A percentile compares a stretch with the other conserved stretches of the same genome.
phyloP scores from a whole-genome alignment of 2,797 vertebrate genomes.

The Chaenodraco wilsoni region DNA sequence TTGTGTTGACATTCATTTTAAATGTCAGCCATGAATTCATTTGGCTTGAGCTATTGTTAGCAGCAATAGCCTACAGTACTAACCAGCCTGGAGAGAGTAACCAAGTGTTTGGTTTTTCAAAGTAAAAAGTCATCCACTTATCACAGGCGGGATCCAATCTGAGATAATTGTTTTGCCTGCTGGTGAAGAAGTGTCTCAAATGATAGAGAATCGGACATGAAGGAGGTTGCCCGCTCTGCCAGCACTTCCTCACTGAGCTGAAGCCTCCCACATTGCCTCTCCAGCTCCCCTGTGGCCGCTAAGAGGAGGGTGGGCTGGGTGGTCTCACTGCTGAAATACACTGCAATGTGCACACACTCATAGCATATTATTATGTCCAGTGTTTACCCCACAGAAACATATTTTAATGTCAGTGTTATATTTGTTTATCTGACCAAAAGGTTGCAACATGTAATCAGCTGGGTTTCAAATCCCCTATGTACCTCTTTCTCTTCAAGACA shows the following conservation, averaged over 20 bases:
- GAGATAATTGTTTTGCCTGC: slow-evolving; percentile 6
- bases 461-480: background rate
- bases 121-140: slow-evolving; percentile 36
- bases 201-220: slow-evolving; percentile 25
- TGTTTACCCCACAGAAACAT: background rate
- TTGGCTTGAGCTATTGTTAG: background rate
- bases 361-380: slow-evolving; percentile 1
- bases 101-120: slow-evolving; percentile 14
- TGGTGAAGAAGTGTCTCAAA: slow-evolving; percentile 29
- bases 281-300: slow-evolving; percentile 58
- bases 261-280: slow-evolving; percentile 41
- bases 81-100: slow-evolving; percentile 11
- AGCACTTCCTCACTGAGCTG: slow-evolving; percentile 59
- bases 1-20: slow-evolving; percentile 11
- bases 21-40: slow-evolving; percentile 7
- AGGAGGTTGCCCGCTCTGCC: slow-evolving; percentile 52
- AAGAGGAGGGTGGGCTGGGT: slow-evolving; percentile 45
- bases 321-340: slow-evolving; percentile 43
- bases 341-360: slow-evolving; percentile 32
- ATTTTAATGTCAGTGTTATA: background rate
- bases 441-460: slow-evolving; percentile 10
- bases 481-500: background rate
- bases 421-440: slow-evolving; percentile 1
- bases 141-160: slow-evolving; percentile 32
- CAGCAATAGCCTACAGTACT: background rate